Percentiles rank a stretch among this genome's conserved stretches.
These are phyloP conservation scores for Pollicipes pollicipes DNA, from an alignment of 1,140 invertebrate species.

Conservation along the genomic window DNA sequence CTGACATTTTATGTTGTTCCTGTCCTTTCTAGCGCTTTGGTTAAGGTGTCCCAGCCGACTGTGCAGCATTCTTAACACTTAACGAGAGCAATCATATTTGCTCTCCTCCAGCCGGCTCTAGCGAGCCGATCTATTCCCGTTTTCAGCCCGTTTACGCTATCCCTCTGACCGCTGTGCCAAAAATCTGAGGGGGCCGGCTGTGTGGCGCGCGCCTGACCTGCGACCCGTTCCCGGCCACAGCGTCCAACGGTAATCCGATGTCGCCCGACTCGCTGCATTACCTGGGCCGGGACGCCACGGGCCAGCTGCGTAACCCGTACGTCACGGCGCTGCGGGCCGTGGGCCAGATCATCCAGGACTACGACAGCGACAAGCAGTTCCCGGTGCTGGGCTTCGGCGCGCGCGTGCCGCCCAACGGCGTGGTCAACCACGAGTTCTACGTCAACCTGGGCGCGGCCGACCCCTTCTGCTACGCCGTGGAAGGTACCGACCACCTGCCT, in stretches of 20 bases:
- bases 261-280: constrained; percentile 39
- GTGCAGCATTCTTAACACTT: too few relatives aligned
- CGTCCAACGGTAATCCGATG: constrained; percentile 43
- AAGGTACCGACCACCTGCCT: too few relatives aligned
- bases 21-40: too few relatives aligned
- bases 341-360: constrained; percentile 45
- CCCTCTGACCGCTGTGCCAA: too few relatives aligned
- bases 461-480: constrained; percentile 34
- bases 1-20: too few relatives aligned
- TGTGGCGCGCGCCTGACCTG: too few relatives aligned
- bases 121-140: too few relatives aligned
- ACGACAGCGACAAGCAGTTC: constrained; percentile 36
- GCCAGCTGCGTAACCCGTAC: constrained; percentile 33
- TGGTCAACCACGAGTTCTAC: constrained; percentile 38
- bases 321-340: constrained; percentile 38
- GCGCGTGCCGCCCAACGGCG: constrained; percentile 32
- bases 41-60: too few relatives aligned
- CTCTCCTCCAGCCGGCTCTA: too few relatives aligned
- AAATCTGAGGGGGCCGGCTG: too few relatives aligned
- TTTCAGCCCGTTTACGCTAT: too few relatives aligned
- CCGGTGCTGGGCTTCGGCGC: constrained; percentile 41
- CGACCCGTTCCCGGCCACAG: constrained; percentile 26
- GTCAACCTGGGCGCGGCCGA: constrained; percentile 37
- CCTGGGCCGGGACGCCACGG: constrained; percentile 24
- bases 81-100: too few relatives aligned